Base-by-base conservation (phyloP, 2,888 invertebrate genomes). In the Pseudococcus jackbeardsleyi region DNA sequence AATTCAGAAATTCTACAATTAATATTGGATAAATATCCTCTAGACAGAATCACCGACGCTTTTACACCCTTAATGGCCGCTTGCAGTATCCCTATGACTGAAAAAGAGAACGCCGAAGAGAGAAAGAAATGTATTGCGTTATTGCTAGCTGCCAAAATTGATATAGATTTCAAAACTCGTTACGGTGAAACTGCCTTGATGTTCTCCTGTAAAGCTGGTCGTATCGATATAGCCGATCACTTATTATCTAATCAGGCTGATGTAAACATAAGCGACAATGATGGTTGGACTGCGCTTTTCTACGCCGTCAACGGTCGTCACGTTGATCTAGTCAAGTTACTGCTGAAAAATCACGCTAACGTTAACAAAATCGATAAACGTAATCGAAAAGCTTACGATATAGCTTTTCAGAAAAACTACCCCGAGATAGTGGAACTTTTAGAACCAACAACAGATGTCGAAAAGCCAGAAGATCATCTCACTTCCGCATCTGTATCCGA, bases 341-440 rank as follows among this genome's bases (percentile, higher is more conserved):
- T 87, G 2, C n/a, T 87, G 17, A 39, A 48, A 33, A n/a, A 79
- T 17, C 33, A 54, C 9, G 87, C 82, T 5, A 79, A 87, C 26
- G 15, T n/a, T 15, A 72, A 77, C 5, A 77, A 50, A 26, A 17
- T 50, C 0, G 87, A 87, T 33, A 87, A 87, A 79, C 87, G 87
- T 1, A 79, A 39, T 19, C 12, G 87, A 50, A 48, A 33, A 17
- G 50, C 87, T n/a, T 87, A 79, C 19, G 48, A 46, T 17, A 87
- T 87, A n/a, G 87, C 87, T 3, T 33, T 17, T 26, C 77, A 87
- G 33, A 87, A 87, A 87, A 79, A 79, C 1, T 87, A 77, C 33
- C 4, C 82, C 1, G 54, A 87, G 11, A 26, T 87, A 5, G 33
- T 79, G 7, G 54, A 87, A n/a, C n/a, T 87, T 19, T 22, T 87